Evolutionary conservation across 2,113 vertebrate genomes (phyloP), one percentile per base, ranked within the genome.

Genomic region (Datnioides undecimradiatus): DNA sequence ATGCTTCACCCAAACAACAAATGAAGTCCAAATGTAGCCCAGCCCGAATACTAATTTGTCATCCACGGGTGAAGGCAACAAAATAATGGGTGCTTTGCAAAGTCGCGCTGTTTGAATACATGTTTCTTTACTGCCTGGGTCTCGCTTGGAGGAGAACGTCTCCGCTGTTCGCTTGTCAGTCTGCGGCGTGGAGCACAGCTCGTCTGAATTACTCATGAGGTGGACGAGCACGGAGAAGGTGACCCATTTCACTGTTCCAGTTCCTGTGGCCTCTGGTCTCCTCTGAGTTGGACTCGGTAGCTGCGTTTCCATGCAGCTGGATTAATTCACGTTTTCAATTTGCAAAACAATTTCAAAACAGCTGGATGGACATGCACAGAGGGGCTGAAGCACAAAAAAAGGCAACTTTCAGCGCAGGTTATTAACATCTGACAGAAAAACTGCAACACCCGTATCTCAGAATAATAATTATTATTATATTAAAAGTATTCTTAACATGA

Each of bases 201-300:
- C 8, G 3, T 52, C 60, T 92, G 80, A 90, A 91, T 91, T 86
- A 87, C 81, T 91, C 75, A 90, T 90, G 87, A 88, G 72, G 62
- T 63, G 76, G 77, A 85, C 31, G 17, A 73, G 52, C 13, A 33
- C 36, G 36, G 78, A 86, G 82, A 90, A 82, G 71, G 62, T 90
- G 87, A 90, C 83, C 87, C 82, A 82, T 41, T 91, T 90, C 85
- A 73, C 76, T 83, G 85, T 49, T 86, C 79, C 76, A 87, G 2
- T 87, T 82, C 74, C 74, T 65, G 79, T 54, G 70, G 75, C 75
- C 83, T 62, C 51, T 17, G 10, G 54, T 72, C 65, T 79, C 87
- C 11, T 36, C 59, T 71, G 66, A 60, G 55, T 57, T 59, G 33
- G 2, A 72, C 64, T 21, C 58, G 38, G 45, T 8, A 16, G 19